These are phyloP conservation scores for Corythornis madagascariensis DNA, from an alignment of 2,113 vertebrate species.

Conservation along the genomic window DNA sequence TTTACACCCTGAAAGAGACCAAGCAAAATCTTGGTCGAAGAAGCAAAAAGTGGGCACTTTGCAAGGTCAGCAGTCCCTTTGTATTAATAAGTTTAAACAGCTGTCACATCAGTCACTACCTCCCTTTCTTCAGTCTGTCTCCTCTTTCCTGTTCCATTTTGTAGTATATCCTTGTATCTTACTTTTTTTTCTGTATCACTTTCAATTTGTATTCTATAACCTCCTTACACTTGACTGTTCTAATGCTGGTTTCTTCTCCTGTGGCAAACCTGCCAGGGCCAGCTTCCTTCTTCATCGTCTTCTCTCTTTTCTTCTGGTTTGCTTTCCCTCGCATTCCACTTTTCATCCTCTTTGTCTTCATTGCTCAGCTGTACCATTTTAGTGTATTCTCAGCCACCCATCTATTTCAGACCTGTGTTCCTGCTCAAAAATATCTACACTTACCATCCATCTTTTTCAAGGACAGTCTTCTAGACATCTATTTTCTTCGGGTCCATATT, in stretches of 20 bases:
- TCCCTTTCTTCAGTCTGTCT: not conserved
- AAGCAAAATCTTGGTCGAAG: not conserved
- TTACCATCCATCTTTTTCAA: not conserved
- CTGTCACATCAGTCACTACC: not conserved
- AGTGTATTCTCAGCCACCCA: not conserved
- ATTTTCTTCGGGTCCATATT: not conserved
- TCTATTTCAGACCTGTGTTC: not conserved
- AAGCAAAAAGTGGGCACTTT: not conserved
- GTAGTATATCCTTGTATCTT: not conserved
- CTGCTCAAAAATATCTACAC: not conserved
- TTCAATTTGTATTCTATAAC: not conserved
- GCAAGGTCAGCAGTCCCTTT: not conserved
- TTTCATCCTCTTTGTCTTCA: not conserved
- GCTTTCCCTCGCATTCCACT: not conserved
- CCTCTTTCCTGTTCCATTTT: not conserved
- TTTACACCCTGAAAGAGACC: not conserved
- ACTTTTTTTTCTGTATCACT: not conserved
- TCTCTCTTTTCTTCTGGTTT: not conserved
- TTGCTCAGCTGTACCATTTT: not conserved
- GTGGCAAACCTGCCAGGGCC: not conserved
- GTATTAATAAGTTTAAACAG: not conserved
- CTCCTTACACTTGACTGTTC: not conserved
- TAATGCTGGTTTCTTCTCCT: not conserved
- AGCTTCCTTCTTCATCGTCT: not conserved
- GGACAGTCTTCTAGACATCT: not conserved